phyloP scores from a whole-genome alignment of 1,140 invertebrate species.

The Apis florea region DNA sequence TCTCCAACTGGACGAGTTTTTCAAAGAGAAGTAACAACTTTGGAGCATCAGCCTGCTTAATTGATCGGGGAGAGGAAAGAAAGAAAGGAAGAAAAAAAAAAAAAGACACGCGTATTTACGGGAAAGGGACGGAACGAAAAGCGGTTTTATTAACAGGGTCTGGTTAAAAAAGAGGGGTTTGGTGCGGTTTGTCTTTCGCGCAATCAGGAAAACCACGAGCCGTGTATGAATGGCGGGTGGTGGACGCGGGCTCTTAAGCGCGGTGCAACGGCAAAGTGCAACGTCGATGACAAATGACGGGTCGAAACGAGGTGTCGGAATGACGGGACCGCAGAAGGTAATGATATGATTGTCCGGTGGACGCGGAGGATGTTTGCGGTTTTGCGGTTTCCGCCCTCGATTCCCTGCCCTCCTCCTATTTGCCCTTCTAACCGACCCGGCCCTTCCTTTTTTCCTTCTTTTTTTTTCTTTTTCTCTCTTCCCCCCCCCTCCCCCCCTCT shows the following conservation, averaged over 20 bases:
- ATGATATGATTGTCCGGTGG: constrained; percentile 79
- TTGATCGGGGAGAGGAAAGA: no score
- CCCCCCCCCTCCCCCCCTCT: neutral
- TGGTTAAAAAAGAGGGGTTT: neutral
- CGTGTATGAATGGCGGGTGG: constrained; percentile 25
- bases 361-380: constrained; percentile 77
- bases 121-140: neutral
- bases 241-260: constrained; percentile 55
- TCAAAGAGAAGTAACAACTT: neutral
- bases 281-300: constrained; percentile 76
- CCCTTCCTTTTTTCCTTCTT: no score
- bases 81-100: no score
- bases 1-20: neutral
- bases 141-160: neutral
- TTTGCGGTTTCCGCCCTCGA: constrained; percentile 78
- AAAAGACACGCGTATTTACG: no score
- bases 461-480: no score
- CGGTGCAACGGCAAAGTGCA: constrained; percentile 59
- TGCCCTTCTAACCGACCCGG: neutral
- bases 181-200: constrained; percentile 45
- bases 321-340: constrained; percentile 77
- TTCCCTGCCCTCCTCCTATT: constrained; percentile 29
- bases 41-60: neutral
- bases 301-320: constrained; percentile 77
- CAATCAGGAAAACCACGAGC: constrained; percentile 51